Percentiles rank a stretch among this genome's conserved stretches.
These are phyloP conservation scores for Myrmecophaga tridactyla DNA, from an alignment of 2,113 vertebrate genomes.

Conservation along the genomic window DNA sequence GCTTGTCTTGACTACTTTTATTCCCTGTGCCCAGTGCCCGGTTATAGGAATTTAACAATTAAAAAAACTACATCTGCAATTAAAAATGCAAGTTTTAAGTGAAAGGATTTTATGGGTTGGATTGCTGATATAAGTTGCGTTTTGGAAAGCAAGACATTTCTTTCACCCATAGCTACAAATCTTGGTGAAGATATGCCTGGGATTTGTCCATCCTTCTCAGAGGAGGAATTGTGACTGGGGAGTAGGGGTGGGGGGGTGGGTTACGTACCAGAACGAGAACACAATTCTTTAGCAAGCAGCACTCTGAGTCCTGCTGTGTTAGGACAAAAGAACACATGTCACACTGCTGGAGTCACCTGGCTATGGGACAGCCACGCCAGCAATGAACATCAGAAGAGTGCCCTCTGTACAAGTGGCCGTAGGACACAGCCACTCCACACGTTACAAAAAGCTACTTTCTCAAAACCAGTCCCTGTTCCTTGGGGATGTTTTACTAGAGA, in stretches of 20 bases:
- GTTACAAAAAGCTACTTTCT: not conserved
- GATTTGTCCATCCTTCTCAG: not conserved
- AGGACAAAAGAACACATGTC: not conserved
- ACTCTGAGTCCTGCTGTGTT: not conserved
- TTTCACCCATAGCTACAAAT: not conserved
- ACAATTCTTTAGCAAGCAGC: not conserved
- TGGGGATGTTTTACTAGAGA: not conserved
- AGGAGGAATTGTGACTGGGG: not conserved
- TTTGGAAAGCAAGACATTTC: not conserved
- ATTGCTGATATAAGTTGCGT: not conserved
- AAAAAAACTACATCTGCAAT: not conserved
- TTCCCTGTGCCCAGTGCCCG: not conserved
- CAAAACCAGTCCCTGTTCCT: not conserved
- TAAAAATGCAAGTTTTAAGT: conserved; percentile 1
- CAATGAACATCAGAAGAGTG: not conserved
- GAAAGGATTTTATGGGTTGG: not conserved
- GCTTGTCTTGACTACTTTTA: conserved; percentile 20
- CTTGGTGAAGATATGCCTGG: not conserved
- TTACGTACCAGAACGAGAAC: not conserved
- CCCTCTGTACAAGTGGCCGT: not conserved
- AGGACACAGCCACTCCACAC: not conserved
- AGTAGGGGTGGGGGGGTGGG: too few species aligned
- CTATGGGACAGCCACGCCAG: not conserved
- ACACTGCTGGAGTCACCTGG: not conserved
- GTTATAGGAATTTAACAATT: not conserved